Evolutionary conservation across 2,113 vertebrate genomes (phyloP), one percentile per base, ranked within the genome.

Genomic region (Sciurus niger): DNA sequence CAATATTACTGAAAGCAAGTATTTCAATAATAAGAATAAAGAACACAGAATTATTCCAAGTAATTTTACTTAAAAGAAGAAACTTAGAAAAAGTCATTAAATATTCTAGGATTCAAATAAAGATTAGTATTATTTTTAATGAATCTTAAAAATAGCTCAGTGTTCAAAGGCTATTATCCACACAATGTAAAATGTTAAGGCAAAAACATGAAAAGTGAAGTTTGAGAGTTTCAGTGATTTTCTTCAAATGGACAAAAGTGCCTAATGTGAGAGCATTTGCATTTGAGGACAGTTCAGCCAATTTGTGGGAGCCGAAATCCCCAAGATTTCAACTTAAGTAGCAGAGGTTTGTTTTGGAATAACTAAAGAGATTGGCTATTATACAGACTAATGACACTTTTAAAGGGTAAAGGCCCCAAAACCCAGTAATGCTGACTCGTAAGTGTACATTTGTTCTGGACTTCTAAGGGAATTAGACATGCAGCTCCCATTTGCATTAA

Each of bases 311-410:
- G 6, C 79, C 94, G 48, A 96, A 83, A 87, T 83, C 92, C 25
- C 68, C 89, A 48, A 93, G 87, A 95, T 97, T 70, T 46, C 0
- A 11, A 34, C 60, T 85, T 82, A 46, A 95, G 95, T 87, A 94
- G 32, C 89, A 40, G 25, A 24, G 80, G 22, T 58, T 91, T 60
- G 48, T 53, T n/a, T 30, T 97, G n/a, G 7, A 30, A 40, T 90
- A 90, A 76, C 43, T 32, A 86, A 51, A 89, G 65, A 65, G 63
- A 94, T 25, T 94, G 94, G 74, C 72, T 97, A 98, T 97, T 96
- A 95, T 67, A 98, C 86, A 96, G 14, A 79, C 78, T 98, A 98
- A 97, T 97, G 95, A 98, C 92, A 97, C 92, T 98, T 98, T 97
- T 97, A 98, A 89, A 98, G 74, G 73, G 93, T 82, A 96, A 98